Percentiles rank a stretch among this genome's conserved stretches.
phyloP scores from a whole-genome alignment of 2,797 vertebrate genomes.

The Podarcis siculus region DNA sequence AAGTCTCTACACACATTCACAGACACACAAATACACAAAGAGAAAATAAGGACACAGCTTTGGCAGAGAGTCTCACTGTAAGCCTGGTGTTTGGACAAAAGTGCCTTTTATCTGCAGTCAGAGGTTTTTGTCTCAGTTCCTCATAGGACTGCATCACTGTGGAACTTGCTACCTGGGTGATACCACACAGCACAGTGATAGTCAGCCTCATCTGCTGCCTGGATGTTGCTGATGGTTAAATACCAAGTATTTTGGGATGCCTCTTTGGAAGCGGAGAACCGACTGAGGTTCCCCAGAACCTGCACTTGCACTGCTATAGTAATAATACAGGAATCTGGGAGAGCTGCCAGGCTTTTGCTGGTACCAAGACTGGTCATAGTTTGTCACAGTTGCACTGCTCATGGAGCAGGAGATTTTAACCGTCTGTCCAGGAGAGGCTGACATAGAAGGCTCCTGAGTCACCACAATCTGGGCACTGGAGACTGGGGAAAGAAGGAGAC shows the following conservation, averaged over 20 bases:
- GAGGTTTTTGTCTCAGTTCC: constrained; percentile 28
- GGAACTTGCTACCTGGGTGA: background rate
- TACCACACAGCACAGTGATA: constrained; percentile 1
- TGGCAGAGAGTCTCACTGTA: no score
- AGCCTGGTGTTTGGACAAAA: no score
- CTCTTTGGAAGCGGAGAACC: constrained; percentile 65
- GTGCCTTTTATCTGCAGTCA: background rate
- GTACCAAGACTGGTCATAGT: constrained; percentile 19
- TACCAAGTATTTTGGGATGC: background rate
- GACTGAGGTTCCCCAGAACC: constrained; percentile 36
- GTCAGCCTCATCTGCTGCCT: background rate
- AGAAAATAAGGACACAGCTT: no score
- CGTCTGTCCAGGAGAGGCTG: background rate
- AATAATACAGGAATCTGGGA: constrained; percentile 47
- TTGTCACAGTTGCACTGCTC: background rate
- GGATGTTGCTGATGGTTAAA: background rate
- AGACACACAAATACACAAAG: no score
- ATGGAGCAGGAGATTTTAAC: constrained; percentile 15
- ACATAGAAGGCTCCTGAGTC: background rate
- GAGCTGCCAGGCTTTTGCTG: constrained; percentile 43
- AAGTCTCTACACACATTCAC: no score
- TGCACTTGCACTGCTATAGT: constrained; percentile 18
- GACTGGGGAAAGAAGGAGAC: background rate
- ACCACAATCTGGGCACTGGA: constrained; percentile 1
- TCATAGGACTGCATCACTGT: constrained; percentile 6